Evolutionary conservation across 2,888 invertebrate species (phyloP).

Genomic region (Boloria euphrosyne): DNA sequence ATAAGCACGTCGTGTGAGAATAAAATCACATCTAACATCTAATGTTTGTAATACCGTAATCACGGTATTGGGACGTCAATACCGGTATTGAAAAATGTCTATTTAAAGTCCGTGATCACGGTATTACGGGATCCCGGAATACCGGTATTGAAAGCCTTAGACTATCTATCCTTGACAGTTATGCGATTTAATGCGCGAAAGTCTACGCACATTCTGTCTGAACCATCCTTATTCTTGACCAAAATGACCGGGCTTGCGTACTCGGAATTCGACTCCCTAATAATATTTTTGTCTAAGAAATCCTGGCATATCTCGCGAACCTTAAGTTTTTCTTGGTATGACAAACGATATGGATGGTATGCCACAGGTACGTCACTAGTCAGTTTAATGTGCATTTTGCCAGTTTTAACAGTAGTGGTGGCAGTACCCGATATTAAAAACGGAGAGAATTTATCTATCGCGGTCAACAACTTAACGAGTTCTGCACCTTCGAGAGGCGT

Average conservation of each 20-base stretch:
- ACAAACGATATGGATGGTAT: slow-evolving; percentile 44
- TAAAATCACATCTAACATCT: too few relatives aligned
- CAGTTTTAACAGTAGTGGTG: slow-evolving; percentile 42
- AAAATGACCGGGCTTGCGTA: slow-evolving; percentile 40
- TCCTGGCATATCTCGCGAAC: slow-evolving; percentile 42
- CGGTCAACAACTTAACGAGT: not conserved
- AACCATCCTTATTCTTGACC: slow-evolving; percentile 36
- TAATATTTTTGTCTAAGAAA: slow-evolving; percentile 40
- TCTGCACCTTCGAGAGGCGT: slow-evolving; percentile 29
- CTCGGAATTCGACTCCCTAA: slow-evolving; percentile 38
- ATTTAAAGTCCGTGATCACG: too few relatives aligned
- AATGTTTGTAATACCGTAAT: too few relatives aligned
- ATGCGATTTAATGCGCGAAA: slow-evolving; percentile 31
- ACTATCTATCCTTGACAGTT: slow-evolving; percentile 36
- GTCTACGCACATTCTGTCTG: slow-evolving; percentile 41
- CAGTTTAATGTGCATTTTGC: slow-evolving; percentile 43
- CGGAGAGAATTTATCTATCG: slow-evolving; percentile 37
- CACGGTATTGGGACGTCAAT: too few relatives aligned
- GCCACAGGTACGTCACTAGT: slow-evolving; percentile 36
- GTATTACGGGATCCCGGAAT: too few relatives aligned
- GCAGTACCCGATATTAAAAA: slow-evolving; percentile 43
- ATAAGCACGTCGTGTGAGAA: too few relatives aligned
- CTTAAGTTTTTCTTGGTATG: slow-evolving; percentile 39
- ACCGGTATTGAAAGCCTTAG: too few relatives aligned
- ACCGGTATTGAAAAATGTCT: too few relatives aligned